Conservation (phyloP, 2,888 invertebrate species). For the Tipula confusa region DNA sequence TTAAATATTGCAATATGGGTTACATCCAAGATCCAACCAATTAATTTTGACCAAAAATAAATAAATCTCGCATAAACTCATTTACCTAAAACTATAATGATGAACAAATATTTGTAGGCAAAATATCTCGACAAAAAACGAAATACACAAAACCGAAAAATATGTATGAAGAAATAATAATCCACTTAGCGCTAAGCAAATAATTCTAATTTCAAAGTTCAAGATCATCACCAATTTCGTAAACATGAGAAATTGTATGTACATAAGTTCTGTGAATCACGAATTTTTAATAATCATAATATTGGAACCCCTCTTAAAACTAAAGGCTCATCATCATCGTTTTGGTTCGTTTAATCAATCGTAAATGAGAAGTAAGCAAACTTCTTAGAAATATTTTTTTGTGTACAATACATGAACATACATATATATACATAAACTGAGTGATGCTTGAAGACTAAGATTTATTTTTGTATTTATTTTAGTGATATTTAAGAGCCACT, state of each 20-base stretch:
- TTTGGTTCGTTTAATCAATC: not conserved
- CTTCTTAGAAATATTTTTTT: not conserved
- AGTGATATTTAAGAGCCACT: not conserved
- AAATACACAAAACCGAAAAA: too few species aligned
- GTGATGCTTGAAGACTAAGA: not conserved
- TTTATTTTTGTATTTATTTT: not conserved
- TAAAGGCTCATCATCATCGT: not conserved
- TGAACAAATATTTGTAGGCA: not conserved
- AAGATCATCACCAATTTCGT: not conserved
- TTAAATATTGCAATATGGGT: not conserved
- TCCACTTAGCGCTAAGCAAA: not conserved
- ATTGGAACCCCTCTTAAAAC: not conserved
- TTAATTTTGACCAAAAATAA: not conserved
- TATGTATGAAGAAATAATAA: not conserved
- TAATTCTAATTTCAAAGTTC: not conserved
- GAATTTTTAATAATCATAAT: too few species aligned
- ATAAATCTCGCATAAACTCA: not conserved
- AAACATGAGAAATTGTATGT: too few species aligned
- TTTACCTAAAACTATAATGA: not conserved
- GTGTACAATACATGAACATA: not conserved
- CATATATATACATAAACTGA: not conserved
- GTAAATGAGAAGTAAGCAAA: not conserved
- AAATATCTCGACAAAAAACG: too few species aligned
- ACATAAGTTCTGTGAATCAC: too few species aligned
- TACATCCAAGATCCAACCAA: not conserved